Evolutionary conservation across 2,888 invertebrate genomes (phyloP).

Genomic region (Rotaria macrura): DNA sequence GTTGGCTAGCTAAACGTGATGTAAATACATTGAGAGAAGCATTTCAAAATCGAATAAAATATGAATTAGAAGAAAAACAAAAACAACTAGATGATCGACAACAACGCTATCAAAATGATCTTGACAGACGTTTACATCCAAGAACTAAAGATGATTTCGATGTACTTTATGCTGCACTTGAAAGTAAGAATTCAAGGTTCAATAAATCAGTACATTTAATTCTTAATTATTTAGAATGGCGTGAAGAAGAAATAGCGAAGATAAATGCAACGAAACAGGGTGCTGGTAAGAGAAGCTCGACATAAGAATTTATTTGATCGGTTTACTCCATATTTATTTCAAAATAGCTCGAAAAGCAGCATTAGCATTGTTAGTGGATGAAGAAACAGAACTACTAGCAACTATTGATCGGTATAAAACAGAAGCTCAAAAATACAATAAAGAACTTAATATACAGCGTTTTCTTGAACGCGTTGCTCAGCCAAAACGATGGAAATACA

Average conservation of each 20-base stretch:
- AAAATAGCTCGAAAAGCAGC: slow-evolving; percentile 48
- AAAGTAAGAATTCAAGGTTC: slow-evolving; percentile 40
- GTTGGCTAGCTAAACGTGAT: slow-evolving; percentile 48
- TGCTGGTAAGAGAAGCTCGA: slow-evolving; percentile 36
- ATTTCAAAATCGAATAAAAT: slow-evolving; percentile 43
- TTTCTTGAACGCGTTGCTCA: slow-evolving; percentile 45
- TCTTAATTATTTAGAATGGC: slow-evolving; percentile 42
- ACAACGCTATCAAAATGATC: slow-evolving; percentile 45
- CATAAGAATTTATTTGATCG: neutral
- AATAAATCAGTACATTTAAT: neutral
- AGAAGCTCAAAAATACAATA: slow-evolving; percentile 44
- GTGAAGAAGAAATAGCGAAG: slow-evolving; percentile 45
- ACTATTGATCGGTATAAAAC: slow-evolving; percentile 49
- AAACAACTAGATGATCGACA: slow-evolving; percentile 47
- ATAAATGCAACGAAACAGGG: slow-evolving; percentile 45
- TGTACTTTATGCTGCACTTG: slow-evolving; percentile 47
- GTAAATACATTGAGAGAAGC: slow-evolving; percentile 45
- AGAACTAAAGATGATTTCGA: slow-evolving; percentile 50
- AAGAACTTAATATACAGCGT: slow-evolving; percentile 41
- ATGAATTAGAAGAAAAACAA: slow-evolving; percentile 45
- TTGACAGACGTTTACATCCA: slow-evolving; percentile 49
- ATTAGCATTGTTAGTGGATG: slow-evolving; percentile 48
- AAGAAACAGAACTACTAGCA: slow-evolving; percentile 49
- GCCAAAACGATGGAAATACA: slow-evolving; percentile 31
- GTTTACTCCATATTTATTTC: neutral